A percentile compares a stretch with the other conserved stretches of the same genome.
Conservation (phyloP, 1,140 invertebrate genomes). For the Caenorhabditis elegans region WBcel235 BX284606.5:14150501-14151000, state of each 20-base stretch:
- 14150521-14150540: too few relatives aligned
- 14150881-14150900: slow-evolving; percentile 85
- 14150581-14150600: slow-evolving; percentile 97
- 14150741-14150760: slow-evolving; percentile 96
- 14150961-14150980: slow-evolving; percentile 89
- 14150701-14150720: too few relatives aligned
- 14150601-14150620: slow-evolving; percentile 93
- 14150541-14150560: slow-evolving; percentile 44
- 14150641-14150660: slow-evolving; percentile 95
- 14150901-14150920: slow-evolving; percentile 81
- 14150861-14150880: slow-evolving; percentile 84
- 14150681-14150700: slow-evolving; percentile 85
- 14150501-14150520: too few relatives aligned
- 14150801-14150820: slow-evolving; percentile 96
- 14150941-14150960: slow-evolving; percentile 80
- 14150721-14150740: slow-evolving; percentile 59
- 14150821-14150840: slow-evolving; percentile 94
- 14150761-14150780: slow-evolving; percentile 93
- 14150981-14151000: slow-evolving; percentile 86
- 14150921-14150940: slow-evolving; percentile 84
- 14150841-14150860: slow-evolving; percentile 93
- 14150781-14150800: slow-evolving; percentile 93
- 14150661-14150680: slow-evolving; percentile 99
- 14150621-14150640: slow-evolving; percentile 96
- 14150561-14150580: slow-evolving; percentile 89